Conservation (phyloP, 1,140 invertebrate genomes). For the Euschistus heros region DNA sequence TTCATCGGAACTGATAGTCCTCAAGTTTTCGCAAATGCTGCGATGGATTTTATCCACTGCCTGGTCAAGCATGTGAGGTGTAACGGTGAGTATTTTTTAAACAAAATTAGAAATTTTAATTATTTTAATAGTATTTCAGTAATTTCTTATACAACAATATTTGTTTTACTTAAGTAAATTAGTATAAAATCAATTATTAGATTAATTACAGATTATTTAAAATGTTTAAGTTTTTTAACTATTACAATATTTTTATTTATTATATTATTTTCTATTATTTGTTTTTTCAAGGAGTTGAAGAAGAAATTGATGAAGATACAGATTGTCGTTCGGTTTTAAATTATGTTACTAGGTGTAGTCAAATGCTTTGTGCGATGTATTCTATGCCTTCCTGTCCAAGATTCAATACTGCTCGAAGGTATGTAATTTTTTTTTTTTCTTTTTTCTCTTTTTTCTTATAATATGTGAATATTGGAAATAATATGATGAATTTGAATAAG, state of each 20-base stretch:
- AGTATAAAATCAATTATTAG: no score
- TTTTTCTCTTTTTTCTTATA: no score
- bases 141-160: no score
- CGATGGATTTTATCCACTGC: conserved; percentile 84
- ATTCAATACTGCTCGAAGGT: conserved; percentile 62
- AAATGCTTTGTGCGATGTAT: conserved; percentile 83
- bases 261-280: not conserved
- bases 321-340: conserved; percentile 76
- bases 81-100: conserved; percentile 35
- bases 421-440: no score
- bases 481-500: no score
- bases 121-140: no score
- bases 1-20: conserved; percentile 87
- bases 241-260: no score
- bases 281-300: conserved; percentile 31
- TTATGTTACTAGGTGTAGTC: conserved; percentile 72
- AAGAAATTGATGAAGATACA: conserved; percentile 33
- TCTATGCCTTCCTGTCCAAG: conserved; percentile 88
- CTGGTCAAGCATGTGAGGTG: conserved; percentile 57
- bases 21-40: conserved; percentile 85
- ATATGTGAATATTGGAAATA: no score
- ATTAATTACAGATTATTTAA: no score
- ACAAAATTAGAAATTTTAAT: no score
- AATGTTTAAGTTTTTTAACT: no score
- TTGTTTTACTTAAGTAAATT: no score